Conservation (phyloP, 2,888 invertebrate species). For the Aethes cnicana region DNA sequence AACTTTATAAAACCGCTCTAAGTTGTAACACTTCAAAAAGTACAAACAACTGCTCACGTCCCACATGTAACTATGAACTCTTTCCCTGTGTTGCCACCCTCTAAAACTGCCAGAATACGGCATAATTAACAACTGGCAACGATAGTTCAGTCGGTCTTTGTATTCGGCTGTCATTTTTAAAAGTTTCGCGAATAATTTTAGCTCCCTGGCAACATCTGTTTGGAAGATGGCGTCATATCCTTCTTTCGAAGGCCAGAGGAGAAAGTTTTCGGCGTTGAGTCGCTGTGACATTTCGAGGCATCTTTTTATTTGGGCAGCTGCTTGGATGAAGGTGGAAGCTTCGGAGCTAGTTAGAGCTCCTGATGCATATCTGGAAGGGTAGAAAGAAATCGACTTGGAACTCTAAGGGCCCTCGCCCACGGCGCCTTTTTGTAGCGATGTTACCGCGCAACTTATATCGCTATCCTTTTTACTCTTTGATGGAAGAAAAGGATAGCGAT, state of each 20-base stretch:
- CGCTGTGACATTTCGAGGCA: constrained; percentile 84
- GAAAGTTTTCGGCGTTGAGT: constrained; percentile 83
- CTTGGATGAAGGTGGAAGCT: constrained; percentile 80
- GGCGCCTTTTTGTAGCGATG: no score
- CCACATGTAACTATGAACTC: constrained; percentile 82
- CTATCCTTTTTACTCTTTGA: no score
- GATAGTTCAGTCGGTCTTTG: constrained; percentile 83
- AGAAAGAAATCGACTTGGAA: no score
- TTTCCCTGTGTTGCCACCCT: constrained; percentile 49
- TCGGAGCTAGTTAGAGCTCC: constrained; percentile 85
- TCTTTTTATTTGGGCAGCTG: constrained; percentile 84
- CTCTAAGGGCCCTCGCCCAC: no score
- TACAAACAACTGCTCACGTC: constrained; percentile 85
- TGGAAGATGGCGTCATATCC: constrained; percentile 83
- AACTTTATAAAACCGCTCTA: constrained; percentile 84
- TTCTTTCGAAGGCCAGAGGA: constrained; percentile 84
- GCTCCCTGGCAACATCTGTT: constrained; percentile 82
- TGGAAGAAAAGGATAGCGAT: no score
- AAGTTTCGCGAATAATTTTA: constrained; percentile 83
- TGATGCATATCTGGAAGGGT: constrained; percentile 73
- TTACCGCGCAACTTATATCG: no score
- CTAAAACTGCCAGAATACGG: constrained; percentile 55
- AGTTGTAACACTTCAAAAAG: constrained; percentile 82
- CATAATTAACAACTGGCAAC: constrained; percentile 83
- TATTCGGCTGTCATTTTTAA: constrained; percentile 84